Conservation (phyloP, 2,888 invertebrate genomes). For the Mamestra brassicae region DNA sequence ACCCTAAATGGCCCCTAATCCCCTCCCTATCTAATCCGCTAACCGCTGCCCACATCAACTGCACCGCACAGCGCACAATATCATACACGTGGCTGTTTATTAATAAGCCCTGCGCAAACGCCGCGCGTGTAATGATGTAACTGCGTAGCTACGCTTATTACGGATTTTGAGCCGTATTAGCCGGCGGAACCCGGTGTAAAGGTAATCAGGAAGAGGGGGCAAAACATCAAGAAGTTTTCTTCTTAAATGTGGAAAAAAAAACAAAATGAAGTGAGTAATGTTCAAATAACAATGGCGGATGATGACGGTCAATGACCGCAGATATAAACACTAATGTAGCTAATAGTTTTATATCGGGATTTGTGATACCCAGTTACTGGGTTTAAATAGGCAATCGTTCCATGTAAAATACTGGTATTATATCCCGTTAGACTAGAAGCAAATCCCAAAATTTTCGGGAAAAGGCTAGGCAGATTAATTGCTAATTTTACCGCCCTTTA, state of each 20-base stretch:
- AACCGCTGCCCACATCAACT: slow-evolving; percentile 54
- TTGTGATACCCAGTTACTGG: not conserved
- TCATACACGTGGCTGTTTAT: slow-evolving; percentile 87
- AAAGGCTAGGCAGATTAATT: not conserved
- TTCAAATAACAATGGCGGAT: too few relatives aligned
- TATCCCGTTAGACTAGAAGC: too few relatives aligned
- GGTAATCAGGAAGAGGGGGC: not conserved
- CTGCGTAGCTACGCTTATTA: slow-evolving; percentile 78
- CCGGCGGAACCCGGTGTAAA: not conserved
- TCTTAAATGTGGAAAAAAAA: not conserved
- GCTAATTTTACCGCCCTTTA: not conserved
- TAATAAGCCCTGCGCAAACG: slow-evolving; percentile 85
- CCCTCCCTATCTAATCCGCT: slow-evolving; percentile 48
- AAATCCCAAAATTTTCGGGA: too few relatives aligned
- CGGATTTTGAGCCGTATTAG: slow-evolving; percentile 60
- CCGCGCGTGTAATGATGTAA: slow-evolving; percentile 84
- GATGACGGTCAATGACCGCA: not conserved
- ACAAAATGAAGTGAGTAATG: not conserved
- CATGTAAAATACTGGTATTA: not conserved
- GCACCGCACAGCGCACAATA: slow-evolving; percentile 72
- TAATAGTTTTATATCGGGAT: not conserved
- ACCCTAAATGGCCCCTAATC: not conserved
- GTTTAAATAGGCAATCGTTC: not conserved
- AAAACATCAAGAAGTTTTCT: too few relatives aligned
- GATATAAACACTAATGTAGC: not conserved